phyloP scores from a whole-genome alignment of 2,888 invertebrate species.

The Odontomyia ornata region DNA sequence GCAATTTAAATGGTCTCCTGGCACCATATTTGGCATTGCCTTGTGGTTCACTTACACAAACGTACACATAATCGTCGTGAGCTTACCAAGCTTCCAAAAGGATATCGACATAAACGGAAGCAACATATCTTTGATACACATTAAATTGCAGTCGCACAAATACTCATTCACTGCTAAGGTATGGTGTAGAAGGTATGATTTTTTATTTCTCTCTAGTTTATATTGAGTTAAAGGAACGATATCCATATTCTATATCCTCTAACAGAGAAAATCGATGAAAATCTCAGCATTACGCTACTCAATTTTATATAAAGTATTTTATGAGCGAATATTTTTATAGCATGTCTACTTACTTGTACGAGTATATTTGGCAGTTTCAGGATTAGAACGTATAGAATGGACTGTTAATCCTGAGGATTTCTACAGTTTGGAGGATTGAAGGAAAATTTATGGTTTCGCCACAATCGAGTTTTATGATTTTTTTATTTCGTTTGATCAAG shows the following conservation, averaged over 20 bases:
- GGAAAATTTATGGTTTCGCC: conserved; percentile 44
- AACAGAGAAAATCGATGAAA: conserved; percentile 45
- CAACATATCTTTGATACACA: conserved; percentile 14
- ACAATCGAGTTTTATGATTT: conserved; percentile 48
- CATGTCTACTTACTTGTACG: not conserved
- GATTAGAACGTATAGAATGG: too few species aligned
- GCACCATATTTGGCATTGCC: conserved; percentile 43
- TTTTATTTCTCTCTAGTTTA: not conserved
- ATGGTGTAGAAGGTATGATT: not conserved
- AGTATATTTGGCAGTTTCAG: not conserved
- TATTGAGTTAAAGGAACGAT: not conserved
- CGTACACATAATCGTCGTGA: conserved; percentile 12
- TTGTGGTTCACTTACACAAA: conserved; percentile 38
- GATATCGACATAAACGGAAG: conserved; percentile 26
- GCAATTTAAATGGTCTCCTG: not conserved
- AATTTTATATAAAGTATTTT: conserved; percentile 31
- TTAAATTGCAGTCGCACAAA: conserved; percentile 47
- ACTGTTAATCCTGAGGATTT: not conserved
- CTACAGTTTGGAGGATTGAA: not conserved
- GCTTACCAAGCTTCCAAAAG: conserved; percentile 4
- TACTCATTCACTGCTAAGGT: not conserved
- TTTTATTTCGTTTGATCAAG: conserved; percentile 42
- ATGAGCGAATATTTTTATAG: not conserved
- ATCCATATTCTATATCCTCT: not conserved
- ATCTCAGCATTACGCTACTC: conserved; percentile 18